phyloP scores from a whole-genome alignment of 2,113 vertebrate genomes.

The Xiphorhynchus elegans region DNA sequence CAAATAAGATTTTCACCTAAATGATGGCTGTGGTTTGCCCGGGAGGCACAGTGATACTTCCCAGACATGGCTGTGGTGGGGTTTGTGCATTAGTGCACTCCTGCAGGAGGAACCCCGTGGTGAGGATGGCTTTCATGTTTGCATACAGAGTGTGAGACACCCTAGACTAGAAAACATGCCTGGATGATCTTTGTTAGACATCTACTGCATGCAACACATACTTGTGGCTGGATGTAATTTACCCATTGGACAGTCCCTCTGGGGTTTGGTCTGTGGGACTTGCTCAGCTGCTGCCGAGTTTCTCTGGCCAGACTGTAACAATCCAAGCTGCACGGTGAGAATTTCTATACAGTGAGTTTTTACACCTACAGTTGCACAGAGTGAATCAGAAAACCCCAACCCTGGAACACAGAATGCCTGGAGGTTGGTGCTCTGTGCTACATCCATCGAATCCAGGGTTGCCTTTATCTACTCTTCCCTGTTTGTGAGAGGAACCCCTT shows the following conservation, averaged over 20 bases:
- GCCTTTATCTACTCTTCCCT: neutral
- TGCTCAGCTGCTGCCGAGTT: neutral
- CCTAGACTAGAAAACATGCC: neutral
- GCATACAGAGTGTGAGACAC: neutral
- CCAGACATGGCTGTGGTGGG: neutral
- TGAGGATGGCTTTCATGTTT: neutral
- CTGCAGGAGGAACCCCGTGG: neutral
- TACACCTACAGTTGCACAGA: neutral
- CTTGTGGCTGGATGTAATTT: neutral
- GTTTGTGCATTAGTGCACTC: neutral
- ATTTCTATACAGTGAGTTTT: neutral
- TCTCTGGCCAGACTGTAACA: neutral
- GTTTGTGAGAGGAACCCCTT: neutral
- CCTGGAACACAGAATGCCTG: neutral
- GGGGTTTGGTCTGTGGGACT: neutral
- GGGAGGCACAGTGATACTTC: neutral
- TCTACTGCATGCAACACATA: conserved; percentile 38
- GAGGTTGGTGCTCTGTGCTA: fast-evolving
- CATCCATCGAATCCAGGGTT: neutral
- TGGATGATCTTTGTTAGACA: neutral
- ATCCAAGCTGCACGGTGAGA: conserved; percentile 8
- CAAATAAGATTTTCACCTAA: neutral
- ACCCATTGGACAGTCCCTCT: neutral
- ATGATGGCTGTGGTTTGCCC: neutral
- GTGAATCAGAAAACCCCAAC: neutral